Conservation (phyloP, 1,140 invertebrate genomes). For the Drosophila subpulchrella region DNA sequence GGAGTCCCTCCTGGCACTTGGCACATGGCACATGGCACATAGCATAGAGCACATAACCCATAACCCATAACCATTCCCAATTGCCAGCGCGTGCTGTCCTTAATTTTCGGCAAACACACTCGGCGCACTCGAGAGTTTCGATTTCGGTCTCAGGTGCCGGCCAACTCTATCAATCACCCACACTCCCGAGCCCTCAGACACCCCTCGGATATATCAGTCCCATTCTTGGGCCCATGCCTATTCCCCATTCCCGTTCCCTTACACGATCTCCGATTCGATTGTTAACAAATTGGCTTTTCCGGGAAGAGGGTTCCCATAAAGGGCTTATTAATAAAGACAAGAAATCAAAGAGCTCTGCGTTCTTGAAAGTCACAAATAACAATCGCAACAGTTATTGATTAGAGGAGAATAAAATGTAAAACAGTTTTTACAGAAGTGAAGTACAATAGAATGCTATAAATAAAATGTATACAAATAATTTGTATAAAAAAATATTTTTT, state of each 20-base stretch:
- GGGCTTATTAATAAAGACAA: slow-evolving; percentile 20
- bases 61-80: slow-evolving; percentile 41
- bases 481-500: too few relatives aligned
- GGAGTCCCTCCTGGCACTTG: slow-evolving; percentile 13
- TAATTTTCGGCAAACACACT: slow-evolving; percentile 71
- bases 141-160: slow-evolving; percentile 49
- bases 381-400: neutral
- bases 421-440: too few relatives aligned
- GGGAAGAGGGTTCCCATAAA: neutral
- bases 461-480: too few relatives aligned
- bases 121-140: slow-evolving; percentile 18
- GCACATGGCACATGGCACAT: slow-evolving; percentile 8
- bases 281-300: slow-evolving; percentile 47
- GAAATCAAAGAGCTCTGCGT: slow-evolving; percentile 2
- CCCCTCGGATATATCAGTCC: neutral
- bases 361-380: neutral
- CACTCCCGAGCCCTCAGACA: neutral
- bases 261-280: slow-evolving; percentile 37
- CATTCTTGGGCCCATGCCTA: too few relatives aligned
- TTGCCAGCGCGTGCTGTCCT: slow-evolving; percentile 63
- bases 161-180: slow-evolving; percentile 43
- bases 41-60: slow-evolving; percentile 25
- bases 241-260: neutral
- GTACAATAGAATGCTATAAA: too few relatives aligned
- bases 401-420: neutral